Conservation (phyloP, 2,888 invertebrate genomes). For the Clunio marinus region DNA sequence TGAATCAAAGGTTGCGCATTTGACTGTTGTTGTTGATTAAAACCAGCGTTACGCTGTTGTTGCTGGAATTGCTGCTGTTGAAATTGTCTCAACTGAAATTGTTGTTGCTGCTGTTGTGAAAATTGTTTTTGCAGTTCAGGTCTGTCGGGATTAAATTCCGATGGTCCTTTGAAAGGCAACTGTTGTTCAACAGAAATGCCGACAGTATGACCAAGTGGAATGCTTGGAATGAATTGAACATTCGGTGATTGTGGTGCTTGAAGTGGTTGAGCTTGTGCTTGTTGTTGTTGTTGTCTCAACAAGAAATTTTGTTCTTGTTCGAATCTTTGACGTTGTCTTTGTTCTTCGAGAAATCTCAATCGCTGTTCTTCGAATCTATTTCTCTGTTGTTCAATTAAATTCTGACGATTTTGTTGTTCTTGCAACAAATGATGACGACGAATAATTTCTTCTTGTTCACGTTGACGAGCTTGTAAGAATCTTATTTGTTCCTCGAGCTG, state of each 20-base stretch:
- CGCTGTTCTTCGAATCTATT: too few relatives aligned
- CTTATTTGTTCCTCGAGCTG: slow-evolving; percentile 66
- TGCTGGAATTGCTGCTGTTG: slow-evolving; percentile 39
- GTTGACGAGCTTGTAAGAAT: slow-evolving; percentile 62
- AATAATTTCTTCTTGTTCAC: slow-evolving; percentile 65
- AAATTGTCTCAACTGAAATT: slow-evolving; percentile 41
- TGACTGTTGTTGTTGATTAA: slow-evolving; percentile 32
- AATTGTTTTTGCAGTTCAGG: slow-evolving; percentile 46
- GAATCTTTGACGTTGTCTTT: slow-evolving; percentile 40
- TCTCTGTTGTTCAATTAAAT: slow-evolving; percentile 45
- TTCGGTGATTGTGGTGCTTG: slow-evolving; percentile 42
- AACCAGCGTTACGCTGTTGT: slow-evolving; percentile 25
- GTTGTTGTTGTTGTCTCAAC: slow-evolving; percentile 48
- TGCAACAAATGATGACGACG: slow-evolving; percentile 62
- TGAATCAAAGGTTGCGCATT: slow-evolving; percentile 44
- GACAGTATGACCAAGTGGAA: slow-evolving; percentile 44
- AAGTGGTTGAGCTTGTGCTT: slow-evolving; percentile 45
- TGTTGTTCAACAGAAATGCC: slow-evolving; percentile 54
- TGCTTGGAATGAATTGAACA: slow-evolving; percentile 50
- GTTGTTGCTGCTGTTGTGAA: slow-evolving; percentile 51
- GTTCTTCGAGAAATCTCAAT: slow-evolving; percentile 41
- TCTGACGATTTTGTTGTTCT: slow-evolving; percentile 51
- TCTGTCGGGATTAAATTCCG: slow-evolving; percentile 47
- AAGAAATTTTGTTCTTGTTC: slow-evolving; percentile 42
- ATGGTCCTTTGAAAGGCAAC: slow-evolving; percentile 57